phyloP scores from a whole-genome alignment of 1,140 invertebrate genomes.

The Orchesella cincta region DNA sequence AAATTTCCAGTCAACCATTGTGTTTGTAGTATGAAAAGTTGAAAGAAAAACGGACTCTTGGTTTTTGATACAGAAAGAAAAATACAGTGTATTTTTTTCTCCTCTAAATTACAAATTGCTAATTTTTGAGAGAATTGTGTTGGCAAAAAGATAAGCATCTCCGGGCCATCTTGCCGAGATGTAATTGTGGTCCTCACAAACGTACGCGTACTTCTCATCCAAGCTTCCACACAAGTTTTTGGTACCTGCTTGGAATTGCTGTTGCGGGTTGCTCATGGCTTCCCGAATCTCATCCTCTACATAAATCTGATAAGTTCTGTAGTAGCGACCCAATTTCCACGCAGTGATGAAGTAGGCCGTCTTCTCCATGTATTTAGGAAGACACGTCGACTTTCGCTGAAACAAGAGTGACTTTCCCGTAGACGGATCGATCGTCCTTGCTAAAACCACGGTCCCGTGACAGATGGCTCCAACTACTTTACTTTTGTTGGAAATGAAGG shows the following conservation, averaged over 20 bases:
- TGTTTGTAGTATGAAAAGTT: not conserved
- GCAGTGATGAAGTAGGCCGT: slow-evolving; percentile 43
- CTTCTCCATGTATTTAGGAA: slow-evolving; percentile 51
- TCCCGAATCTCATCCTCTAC: slow-evolving; percentile 47
- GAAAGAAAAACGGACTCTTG: not conserved
- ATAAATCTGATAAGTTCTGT: slow-evolving; percentile 45
- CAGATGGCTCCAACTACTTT: slow-evolving; percentile 47
- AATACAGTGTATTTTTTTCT: not conserved
- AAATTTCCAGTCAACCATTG: not conserved
- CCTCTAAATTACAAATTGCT: slow-evolving; percentile 47
- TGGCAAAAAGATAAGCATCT: slow-evolving; percentile 43
- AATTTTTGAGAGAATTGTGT: slow-evolving; percentile 57
- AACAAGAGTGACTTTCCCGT: slow-evolving; percentile 48
- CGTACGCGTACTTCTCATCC: slow-evolving; percentile 46
- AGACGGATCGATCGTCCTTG: slow-evolving; percentile 39
- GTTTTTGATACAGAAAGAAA: not conserved
- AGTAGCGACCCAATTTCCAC: slow-evolving; percentile 49
- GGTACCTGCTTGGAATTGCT: slow-evolving; percentile 43
- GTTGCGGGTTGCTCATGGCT: slow-evolving; percentile 39
- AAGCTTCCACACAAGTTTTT: slow-evolving; percentile 44
- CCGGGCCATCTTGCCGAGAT: slow-evolving; percentile 48
- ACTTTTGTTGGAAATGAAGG: slow-evolving; percentile 36
- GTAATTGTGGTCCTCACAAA: slow-evolving; percentile 46
- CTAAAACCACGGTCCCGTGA: slow-evolving; percentile 44
- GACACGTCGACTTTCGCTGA: slow-evolving; percentile 43